Evolutionary conservation across 1,140 invertebrate genomes (phyloP).

Genomic region (Melipona quadrifasciata): DNA sequence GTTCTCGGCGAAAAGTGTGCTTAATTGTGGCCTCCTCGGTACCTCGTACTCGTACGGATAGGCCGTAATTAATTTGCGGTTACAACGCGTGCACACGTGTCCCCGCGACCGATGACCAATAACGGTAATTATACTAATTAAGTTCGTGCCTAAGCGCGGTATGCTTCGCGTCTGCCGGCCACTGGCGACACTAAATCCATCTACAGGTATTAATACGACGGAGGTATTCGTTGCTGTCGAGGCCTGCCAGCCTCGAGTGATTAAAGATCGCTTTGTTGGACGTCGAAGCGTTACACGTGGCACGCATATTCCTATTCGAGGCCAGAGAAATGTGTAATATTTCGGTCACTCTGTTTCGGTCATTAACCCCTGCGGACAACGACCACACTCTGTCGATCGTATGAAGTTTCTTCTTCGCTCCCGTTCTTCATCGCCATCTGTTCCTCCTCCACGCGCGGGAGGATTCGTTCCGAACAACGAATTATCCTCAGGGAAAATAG

Average conservation of each 20-base stretch:
- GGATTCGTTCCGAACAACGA: too few relatives aligned
- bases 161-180: constrained; percentile 3
- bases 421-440: too few relatives aligned
- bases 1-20: constrained; percentile 35
- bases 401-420: neutral
- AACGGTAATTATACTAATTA: constrained; percentile 70
- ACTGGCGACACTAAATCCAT: neutral
- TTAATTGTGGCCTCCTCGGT: constrained; percentile 20
- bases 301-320: neutral
- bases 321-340: neutral
- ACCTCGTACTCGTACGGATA: constrained; percentile 22
- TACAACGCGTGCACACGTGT: constrained; percentile 54
- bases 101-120: constrained; percentile 61
- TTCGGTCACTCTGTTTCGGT: neutral
- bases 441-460: too few relatives aligned
- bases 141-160: constrained; percentile 55
- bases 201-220: neutral
- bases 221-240: constrained; percentile 8
- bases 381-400: neutral
- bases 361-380: neutral
- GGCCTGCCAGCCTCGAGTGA: neutral
- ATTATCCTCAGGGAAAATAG: too few relatives aligned
- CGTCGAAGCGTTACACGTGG: neutral
- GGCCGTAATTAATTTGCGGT: constrained; percentile 64
- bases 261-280: constrained; percentile 2